phyloP scores from a whole-genome alignment of 2,888 invertebrate species.

The Epirrita christyi region DNA sequence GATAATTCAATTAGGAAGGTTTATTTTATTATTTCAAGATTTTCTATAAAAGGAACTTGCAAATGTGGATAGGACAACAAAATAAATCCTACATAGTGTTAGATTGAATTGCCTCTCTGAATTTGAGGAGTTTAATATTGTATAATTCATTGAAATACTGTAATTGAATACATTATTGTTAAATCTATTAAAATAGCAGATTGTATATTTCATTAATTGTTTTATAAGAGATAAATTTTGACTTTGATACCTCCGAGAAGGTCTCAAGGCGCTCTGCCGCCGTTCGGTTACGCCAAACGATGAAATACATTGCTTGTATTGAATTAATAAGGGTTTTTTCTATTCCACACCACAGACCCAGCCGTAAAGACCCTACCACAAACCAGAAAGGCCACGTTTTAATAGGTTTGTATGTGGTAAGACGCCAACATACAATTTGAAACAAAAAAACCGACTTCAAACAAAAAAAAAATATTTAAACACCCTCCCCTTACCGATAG shows the following conservation, averaged over 20 bases:
- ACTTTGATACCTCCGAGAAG: constrained; percentile 23
- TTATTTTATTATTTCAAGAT: too few species aligned
- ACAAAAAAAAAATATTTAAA: constrained; percentile 5
- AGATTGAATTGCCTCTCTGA: not conserved
- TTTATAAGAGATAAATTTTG: too few species aligned
- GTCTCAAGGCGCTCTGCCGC: constrained; percentile 4
- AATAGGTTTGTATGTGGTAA: constrained; percentile 85
- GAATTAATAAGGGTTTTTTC: constrained; percentile 75
- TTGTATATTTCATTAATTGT: too few species aligned
- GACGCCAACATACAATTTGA: constrained; percentile 78
- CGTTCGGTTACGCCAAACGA: constrained; percentile 31
- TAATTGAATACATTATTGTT: too few species aligned
- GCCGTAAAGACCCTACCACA: constrained; percentile 70
- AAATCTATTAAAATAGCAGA: too few species aligned
- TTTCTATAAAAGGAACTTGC: too few species aligned
- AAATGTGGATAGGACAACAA: too few species aligned
- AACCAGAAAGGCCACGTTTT: constrained; percentile 58
- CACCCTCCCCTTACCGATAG: not conserved
- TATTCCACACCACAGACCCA: constrained; percentile 74
- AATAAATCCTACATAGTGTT: not conserved
- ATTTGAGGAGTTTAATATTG: too few species aligned
- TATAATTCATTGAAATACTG: too few species aligned
- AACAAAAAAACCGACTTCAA: constrained; percentile 36
- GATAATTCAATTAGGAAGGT: too few species aligned
- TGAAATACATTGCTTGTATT: constrained; percentile 35